Evolutionary conservation across 2,888 invertebrate genomes (phyloP).

Genomic region (Agrilus biguttatus): DNA sequence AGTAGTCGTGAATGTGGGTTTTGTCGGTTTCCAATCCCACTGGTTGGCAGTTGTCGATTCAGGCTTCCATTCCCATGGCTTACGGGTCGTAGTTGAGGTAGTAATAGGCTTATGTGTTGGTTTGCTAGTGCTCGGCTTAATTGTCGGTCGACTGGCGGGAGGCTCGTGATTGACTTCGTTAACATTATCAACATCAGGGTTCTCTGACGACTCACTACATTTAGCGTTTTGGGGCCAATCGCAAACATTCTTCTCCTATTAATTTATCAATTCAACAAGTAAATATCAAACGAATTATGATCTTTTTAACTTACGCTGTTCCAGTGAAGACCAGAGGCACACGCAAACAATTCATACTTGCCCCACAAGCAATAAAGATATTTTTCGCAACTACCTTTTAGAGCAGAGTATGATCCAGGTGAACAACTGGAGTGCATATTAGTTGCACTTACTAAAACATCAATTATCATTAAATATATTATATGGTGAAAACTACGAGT

Average conservation of each 20-base stretch:
- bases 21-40: conserved; percentile 7
- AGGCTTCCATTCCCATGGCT: conserved; percentile 3
- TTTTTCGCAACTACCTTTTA: conserved; percentile 55
- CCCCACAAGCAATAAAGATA: conserved; percentile 72
- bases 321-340: conserved; percentile 60
- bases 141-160: conserved; percentile 7
- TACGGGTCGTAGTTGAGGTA: conserved; percentile 2
- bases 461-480: neutral
- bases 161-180: conserved; percentile 6
- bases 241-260: conserved; percentile 45
- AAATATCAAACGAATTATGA: neutral
- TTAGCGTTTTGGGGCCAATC: conserved; percentile 58
- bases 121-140: conserved; percentile 1
- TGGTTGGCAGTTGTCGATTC: conserved; percentile 7
- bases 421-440: conserved; percentile 38
- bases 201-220: conserved; percentile 28
- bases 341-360: conserved; percentile 54
- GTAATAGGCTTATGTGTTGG: conserved; percentile 12
- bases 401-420: conserved; percentile 47
- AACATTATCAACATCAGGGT: conserved; percentile 2
- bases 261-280: neutral
- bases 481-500: neutral
- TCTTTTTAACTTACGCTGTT: conserved; percentile 39
- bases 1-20: conserved; percentile 7
- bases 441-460: conserved; percentile 3